Base-by-base conservation (phyloP, 2,888 invertebrate genomes). In the Ectemnius continuus region DNA sequence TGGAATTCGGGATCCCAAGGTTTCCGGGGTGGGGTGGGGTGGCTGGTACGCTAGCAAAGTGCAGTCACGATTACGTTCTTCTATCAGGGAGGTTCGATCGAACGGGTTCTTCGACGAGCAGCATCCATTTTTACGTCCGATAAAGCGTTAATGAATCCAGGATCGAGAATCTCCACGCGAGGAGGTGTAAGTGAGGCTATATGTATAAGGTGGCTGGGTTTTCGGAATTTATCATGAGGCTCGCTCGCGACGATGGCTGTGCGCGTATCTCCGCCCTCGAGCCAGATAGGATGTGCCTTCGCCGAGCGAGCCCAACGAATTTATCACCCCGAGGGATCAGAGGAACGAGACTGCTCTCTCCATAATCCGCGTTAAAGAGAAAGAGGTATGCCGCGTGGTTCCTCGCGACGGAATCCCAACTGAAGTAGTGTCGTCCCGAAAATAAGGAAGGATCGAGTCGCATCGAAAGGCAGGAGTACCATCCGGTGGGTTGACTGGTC, bases 341-440 rank as follows among this genome's bases (percentile, higher is more conserved):
- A 57, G 67, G 61, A 80, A 82, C 82, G 78, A 81, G 80, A 81
- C 76, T 36, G 5, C 36, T 36, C 36, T 78, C 65, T 57, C 61
- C 72, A 73, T 83, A 83, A 83, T 83, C 84, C 83, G 73, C 76
- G 78, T 78, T 83, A 83, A 83, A 83, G 80, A 80, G 83, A 80
- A 83, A 78, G 75, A 81, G 77, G 70, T 75, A 79, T 72, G 2
- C 16, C 16, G n/a, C 16, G n/a, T 23, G 23, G 36, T 4, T 8
- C 26, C 23, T n/a, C 58, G 45, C 20, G 59, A 57, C n/a, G 18
- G 36, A 57, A 57, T 36, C 36, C 36, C 8, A 6, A 36, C 36
- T 36, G 36, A 36, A 36, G 36, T 23, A 46, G 26, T 4, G 18
- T 18, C 47, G 66, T 23, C 4, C 18, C 28, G 18, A 52, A 45